phyloP scores from a whole-genome alignment of 2,888 invertebrate species.

The Torymus texanus region DNA sequence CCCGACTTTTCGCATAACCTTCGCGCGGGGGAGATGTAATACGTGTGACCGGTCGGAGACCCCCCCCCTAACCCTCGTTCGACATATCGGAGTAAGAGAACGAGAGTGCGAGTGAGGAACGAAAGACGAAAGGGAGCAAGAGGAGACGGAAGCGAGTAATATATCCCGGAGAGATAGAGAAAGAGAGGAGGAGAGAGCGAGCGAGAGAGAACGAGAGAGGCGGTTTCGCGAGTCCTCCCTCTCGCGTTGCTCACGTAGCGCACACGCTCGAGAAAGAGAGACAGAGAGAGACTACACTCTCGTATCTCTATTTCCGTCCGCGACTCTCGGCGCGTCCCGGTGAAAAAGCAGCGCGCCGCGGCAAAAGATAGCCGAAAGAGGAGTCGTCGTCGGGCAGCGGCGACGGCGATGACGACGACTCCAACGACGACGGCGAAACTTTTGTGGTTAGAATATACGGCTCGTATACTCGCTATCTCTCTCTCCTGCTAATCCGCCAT shows the following conservation, averaged over 20 bases:
- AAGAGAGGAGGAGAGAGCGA: background rate
- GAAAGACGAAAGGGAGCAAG: background rate
- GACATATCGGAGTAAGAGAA: background rate
- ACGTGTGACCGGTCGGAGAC: too few relatives aligned
- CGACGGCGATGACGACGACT: background rate
- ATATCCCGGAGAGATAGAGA: background rate
- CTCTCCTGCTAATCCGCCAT: slow-evolving; percentile 40
- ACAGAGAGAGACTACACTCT: too few relatives aligned
- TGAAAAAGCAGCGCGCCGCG: background rate
- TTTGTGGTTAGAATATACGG: slow-evolving; percentile 52
- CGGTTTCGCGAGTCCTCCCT: slow-evolving; percentile 1
- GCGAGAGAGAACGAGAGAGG: background rate
- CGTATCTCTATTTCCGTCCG: slow-evolving; percentile 14
- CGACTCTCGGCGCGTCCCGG: background rate
- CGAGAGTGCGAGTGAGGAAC: background rate
- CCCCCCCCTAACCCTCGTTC: too few relatives aligned
- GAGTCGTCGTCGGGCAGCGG: slow-evolving; percentile 18
- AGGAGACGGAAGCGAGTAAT: background rate
- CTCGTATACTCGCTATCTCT: slow-evolving; percentile 23
- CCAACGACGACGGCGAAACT: slow-evolving; percentile 17
- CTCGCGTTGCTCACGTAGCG: background rate
- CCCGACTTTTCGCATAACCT: too few relatives aligned
- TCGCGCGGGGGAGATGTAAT: too few relatives aligned
- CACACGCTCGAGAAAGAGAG: too few relatives aligned
- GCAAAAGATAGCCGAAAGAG: slow-evolving; percentile 2